phyloP scores from a whole-genome alignment of 2,113 vertebrate genomes.

The Pholis gunnellus region DNA sequence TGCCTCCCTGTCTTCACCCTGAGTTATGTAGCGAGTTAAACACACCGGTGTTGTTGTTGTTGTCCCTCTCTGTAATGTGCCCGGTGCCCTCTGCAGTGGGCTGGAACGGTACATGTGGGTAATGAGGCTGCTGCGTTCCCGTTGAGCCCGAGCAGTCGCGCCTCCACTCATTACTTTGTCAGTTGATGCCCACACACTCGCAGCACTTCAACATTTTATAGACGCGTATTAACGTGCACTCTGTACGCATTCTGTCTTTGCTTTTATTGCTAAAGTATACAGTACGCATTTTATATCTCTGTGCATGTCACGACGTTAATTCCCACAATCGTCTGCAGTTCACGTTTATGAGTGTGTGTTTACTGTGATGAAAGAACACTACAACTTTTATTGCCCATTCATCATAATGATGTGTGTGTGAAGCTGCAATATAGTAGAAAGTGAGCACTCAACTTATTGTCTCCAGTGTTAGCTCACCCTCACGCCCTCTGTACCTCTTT shows the following conservation, averaged over 20 bases:
- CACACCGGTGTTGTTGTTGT: too few relatives aligned
- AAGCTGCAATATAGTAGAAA: background rate
- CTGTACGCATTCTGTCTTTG: background rate
- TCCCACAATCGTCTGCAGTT: background rate
- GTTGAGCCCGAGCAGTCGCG: slow-evolving; percentile 3
- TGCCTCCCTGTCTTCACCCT: too few relatives aligned
- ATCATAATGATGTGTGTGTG: background rate
- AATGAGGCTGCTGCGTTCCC: slow-evolving; percentile 31
- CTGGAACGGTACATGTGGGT: slow-evolving; percentile 12
- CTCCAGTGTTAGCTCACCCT: too few relatives aligned
- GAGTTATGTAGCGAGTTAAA: too few relatives aligned
- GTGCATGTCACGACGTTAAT: background rate
- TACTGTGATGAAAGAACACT: background rate
- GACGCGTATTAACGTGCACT: background rate
- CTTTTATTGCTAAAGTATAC: background rate
- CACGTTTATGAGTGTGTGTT: background rate
- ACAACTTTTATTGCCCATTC: background rate
- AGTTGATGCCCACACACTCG: background rate
- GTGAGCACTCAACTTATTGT: too few relatives aligned
- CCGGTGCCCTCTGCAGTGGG: slow-evolving; percentile 15
- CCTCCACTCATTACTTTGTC: background rate
- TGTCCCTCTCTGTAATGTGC: background rate
- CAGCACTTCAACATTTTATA: background rate
- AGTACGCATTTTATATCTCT: background rate
- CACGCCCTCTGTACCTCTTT: background rate